These are phyloP conservation scores for Nephrotoma guestfalica DNA, from an alignment of 2,888 invertebrate genomes.

Conservation along the genomic window DNA sequence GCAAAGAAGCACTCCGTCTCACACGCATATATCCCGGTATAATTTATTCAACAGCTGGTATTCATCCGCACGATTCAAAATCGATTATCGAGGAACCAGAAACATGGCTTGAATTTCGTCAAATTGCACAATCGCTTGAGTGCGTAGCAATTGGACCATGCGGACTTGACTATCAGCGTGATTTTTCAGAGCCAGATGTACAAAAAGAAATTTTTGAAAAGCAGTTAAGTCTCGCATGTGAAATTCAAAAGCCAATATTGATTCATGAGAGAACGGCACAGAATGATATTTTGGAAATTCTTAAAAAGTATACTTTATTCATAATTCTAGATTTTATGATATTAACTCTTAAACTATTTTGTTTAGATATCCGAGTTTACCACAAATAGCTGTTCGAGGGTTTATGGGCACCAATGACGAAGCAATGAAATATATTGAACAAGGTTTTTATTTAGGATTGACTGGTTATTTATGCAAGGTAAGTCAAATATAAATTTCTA, in stretches of 20 bases:
- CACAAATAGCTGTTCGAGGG: constrained; percentile 79
- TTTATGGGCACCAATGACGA: constrained; percentile 82
- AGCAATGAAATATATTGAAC: constrained; percentile 65
- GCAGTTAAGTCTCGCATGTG: constrained; percentile 74
- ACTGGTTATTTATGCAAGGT: constrained; percentile 44
- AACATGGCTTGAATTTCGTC: constrained; percentile 62
- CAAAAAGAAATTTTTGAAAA: constrained; percentile 78
- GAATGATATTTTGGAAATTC: constrained; percentile 63
- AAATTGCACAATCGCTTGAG: constrained; percentile 65
- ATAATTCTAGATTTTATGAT: background rate
- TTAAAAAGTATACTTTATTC: constrained; percentile 30
- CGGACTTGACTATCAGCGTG: constrained; percentile 85
- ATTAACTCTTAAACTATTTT: background rate
- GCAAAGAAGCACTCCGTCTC: constrained; percentile 78
- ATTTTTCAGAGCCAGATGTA: constrained; percentile 80
- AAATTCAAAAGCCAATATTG: constrained; percentile 72
- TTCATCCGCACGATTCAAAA: constrained; percentile 89
- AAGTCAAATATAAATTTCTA: background rate
- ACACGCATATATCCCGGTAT: constrained; percentile 82
- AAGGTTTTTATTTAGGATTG: constrained; percentile 74
- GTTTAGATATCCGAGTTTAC: constrained; percentile 36
- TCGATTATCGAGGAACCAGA: constrained; percentile 55
- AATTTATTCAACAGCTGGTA: constrained; percentile 81
- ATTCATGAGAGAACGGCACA: constrained; percentile 89
- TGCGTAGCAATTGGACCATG: constrained; percentile 92